Evolutionary conservation across 2,888 invertebrate species (phyloP).

Genomic region (Caenorhabditis japonica): DNA sequence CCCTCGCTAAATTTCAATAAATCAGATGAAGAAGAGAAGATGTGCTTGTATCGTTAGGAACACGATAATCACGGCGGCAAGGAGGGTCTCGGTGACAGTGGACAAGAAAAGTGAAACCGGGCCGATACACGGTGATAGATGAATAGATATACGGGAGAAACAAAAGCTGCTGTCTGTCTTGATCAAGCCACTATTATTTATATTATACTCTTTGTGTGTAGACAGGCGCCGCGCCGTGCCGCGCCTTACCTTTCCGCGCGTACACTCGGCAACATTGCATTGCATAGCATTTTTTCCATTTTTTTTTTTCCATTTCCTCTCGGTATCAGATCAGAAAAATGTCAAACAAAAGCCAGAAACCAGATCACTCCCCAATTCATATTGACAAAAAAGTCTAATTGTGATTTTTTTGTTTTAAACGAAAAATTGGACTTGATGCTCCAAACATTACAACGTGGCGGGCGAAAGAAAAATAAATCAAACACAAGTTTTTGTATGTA

Average conservation of each 20-base stretch:
- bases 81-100: conserved; percentile 31
- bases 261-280: conserved; percentile 2
- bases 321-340: conserved; percentile 43
- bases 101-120: conserved; percentile 42
- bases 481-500: no score
- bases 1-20: conserved; percentile 40
- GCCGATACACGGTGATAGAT: conserved; percentile 44
- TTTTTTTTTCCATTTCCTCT: neutral
- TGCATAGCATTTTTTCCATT: no score
- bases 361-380: conserved; percentile 25
- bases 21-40: no score
- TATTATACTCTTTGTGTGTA: conserved; percentile 6
- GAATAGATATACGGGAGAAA: no score
- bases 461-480: no score
- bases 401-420: no score
- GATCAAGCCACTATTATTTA: conserved; percentile 17
- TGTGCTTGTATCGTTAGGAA: conserved; percentile 24
- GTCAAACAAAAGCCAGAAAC: conserved; percentile 42
- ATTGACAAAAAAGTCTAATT: conserved; percentile 25
- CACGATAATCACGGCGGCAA: conserved; percentile 32
- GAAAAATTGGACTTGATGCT: no score
- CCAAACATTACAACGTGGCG: no score
- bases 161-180: no score
- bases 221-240: conserved; percentile 11
- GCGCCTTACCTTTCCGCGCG: conserved; percentile 8